Base-by-base conservation (phyloP, 2,888 invertebrate species). In the Drosophila monieri region DNA sequence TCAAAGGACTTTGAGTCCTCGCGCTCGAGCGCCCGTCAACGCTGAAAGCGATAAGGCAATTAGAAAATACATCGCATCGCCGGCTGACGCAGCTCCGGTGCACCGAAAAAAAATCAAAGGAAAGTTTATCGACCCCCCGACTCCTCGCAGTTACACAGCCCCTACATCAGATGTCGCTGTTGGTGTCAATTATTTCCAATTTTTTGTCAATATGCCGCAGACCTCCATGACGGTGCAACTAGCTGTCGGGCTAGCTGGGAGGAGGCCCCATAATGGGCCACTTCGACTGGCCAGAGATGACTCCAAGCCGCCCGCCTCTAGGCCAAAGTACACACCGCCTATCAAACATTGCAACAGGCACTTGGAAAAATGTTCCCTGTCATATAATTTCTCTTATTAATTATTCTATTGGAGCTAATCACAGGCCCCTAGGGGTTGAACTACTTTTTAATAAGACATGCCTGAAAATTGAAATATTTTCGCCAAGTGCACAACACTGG, bases 31-130 rank as follows among this genome's bases (percentile, higher is more conserved):
- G 88, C 85, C 69, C 70, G 77, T 72, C 76, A 76, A 68, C 78
- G 64, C 76, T 85, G 88, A 88, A 83, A 89, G 89, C 88, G 89
- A 89, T 89, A 89, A 88, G 89, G 88, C 89, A 89, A 89, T 89
- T 89, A 89, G 80, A 78, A 66, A 62, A 73, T 54, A 57, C 71
- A 73, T 37, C 55, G 47, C 57, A 51, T 57, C 59, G 59, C 35
- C 44, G 35, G 65, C 54, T 59, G 66, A 55, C 55, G 47, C 47
- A 39, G 47, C 61, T 52, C 48, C 70, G 72, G 43, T 64, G 65
- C 51, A 48, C 55, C 60, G 43, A 61, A 56, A 55, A 15, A 30
- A 18, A 21, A 41, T 41, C 39, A 18, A 43, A 37, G 52, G 18
- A 35, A 49, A 52, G 43, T 57, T 55, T 61, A 74, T 55, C 74